These are phyloP conservation scores for Tyria jacobaeae DNA, from an alignment of 2,888 invertebrate genomes.

Conservation along the genomic window DNA sequence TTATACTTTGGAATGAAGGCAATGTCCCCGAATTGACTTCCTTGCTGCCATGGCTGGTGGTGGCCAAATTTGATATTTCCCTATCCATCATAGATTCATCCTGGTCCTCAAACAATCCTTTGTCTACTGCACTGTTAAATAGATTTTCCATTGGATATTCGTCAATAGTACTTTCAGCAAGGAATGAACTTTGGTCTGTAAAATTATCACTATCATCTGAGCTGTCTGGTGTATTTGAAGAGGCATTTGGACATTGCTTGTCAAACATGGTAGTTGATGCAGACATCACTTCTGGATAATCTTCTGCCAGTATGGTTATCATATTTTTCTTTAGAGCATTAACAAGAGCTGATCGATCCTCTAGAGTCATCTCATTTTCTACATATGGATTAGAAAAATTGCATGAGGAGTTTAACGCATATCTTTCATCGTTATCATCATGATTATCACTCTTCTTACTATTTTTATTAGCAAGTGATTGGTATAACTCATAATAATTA, in stretches of 20 bases:
- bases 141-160: conserved; percentile 84
- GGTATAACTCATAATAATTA: conserved; percentile 79
- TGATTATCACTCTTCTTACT: conserved; percentile 57
- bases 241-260: conserved; percentile 66
- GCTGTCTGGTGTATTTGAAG: conserved; percentile 74
- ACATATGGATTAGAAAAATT: conserved; percentile 69
- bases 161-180: conserved; percentile 81
- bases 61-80: conserved; percentile 82
- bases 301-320: conserved; percentile 77
- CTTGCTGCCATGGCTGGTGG: conserved; percentile 79
- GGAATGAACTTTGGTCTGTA: conserved; percentile 82
- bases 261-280: conserved; percentile 69
- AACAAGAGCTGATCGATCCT: conserved; percentile 60
- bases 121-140: conserved; percentile 82
- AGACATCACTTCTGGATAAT: conserved; percentile 69
- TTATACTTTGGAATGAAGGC: conserved; percentile 80
- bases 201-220: conserved; percentile 82
- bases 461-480: conserved; percentile 77
- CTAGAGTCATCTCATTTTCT: conserved; percentile 83
- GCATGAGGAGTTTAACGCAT: conserved; percentile 70
- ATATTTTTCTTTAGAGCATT: conserved; percentile 79
- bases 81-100: conserved; percentile 83
- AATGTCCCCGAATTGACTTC: conserved; percentile 72
- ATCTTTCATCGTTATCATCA: conserved; percentile 69
- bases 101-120: conserved; percentile 80